Evolutionary conservation across 2,113 vertebrate genomes (phyloP), one percentile per base, ranked within the genome.

Genomic region (Rhipidura dahli): DNA sequence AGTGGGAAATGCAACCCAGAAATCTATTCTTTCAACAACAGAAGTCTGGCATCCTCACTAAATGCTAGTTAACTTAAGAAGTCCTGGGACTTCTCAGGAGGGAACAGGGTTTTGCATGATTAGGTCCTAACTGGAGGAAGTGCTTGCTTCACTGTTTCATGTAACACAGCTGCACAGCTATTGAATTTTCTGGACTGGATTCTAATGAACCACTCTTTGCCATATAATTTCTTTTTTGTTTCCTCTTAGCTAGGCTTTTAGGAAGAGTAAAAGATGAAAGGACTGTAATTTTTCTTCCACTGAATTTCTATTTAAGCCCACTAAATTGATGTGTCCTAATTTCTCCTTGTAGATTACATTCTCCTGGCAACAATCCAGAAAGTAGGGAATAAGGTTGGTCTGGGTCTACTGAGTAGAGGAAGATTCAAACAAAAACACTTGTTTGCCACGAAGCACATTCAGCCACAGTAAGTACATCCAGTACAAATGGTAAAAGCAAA

Each of bases 111-210:
- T 95, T 95, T 85, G 23, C 50, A 69, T 82, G 30, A 87, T 79
- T 83, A 76, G 30, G 23, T 91, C 17, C 30, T 96, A 96, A 94
- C 59, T 91, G 84, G 63, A 90, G 49, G 54, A 94, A 96, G 59
- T 65, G 61, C 6, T 61, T 83, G 35, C 23, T 93, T 87, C 70
- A 45, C 33, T 59, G 22, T 93, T 93, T 93, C 63, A 13, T 60
- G 4, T 44, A 83, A 69, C 35, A 73, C 78, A 94, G 91, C 68
- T 94, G 90, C 47, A 80, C 39, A 70, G 76, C 50, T 68, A 93
- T 77, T 94, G 73, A 89, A 65, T 91, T 89, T 91, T 91, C 66
- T 90, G 59, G 21, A 59, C 30, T 80, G 24, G 22, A 44, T 61
- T 90, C 91, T 89, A 91, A 93, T 90, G 40, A 93, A 68, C 26